Conservation (phyloP, 1,140 invertebrate species). For the Choristoneura fumiferana region DNA sequence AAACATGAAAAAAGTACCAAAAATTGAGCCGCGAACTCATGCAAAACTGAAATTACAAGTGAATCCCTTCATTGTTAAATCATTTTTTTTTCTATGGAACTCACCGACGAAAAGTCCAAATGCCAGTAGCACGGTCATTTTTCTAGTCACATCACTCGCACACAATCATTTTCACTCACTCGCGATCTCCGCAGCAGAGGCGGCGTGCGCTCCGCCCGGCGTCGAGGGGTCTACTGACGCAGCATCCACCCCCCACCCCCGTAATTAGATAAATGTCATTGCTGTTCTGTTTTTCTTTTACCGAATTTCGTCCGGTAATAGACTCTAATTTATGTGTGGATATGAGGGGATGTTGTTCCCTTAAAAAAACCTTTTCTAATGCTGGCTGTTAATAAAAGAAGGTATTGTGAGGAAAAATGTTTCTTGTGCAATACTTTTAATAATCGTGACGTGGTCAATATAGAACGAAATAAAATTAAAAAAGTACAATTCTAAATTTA, state of each 20-base stretch:
- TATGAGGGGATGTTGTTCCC: slow-evolving; percentile 19
- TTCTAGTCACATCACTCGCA: slow-evolving; percentile 31
- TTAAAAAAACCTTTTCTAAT: slow-evolving; percentile 41
- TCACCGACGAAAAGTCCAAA: slow-evolving; percentile 70
- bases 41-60: too few relatives aligned
- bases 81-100: slow-evolving; percentile 21
- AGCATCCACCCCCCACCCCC: slow-evolving; percentile 32
- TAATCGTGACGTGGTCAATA: too few relatives aligned
- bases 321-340: slow-evolving; percentile 24
- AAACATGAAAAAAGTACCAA: too few relatives aligned
- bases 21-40: too few relatives aligned
- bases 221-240: slow-evolving; percentile 45
- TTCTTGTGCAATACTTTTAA: too few relatives aligned
- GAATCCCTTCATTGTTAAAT: too few relatives aligned
- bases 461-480: too few relatives aligned
- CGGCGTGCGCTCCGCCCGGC: slow-evolving; percentile 26
- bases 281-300: slow-evolving; percentile 57
- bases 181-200: too few relatives aligned
- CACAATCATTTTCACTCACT: too few relatives aligned
- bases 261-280: slow-evolving; percentile 76
- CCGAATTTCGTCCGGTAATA: slow-evolving; percentile 45
- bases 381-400: too few relatives aligned
- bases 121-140: slow-evolving; percentile 64
- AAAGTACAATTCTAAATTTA: too few relatives aligned
- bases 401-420: too few relatives aligned